Percentiles rank a stretch among this genome's conserved stretches.
phyloP scores from a whole-genome alignment of 2,888 invertebrate genomes.

The Germaria angustata region DNA sequence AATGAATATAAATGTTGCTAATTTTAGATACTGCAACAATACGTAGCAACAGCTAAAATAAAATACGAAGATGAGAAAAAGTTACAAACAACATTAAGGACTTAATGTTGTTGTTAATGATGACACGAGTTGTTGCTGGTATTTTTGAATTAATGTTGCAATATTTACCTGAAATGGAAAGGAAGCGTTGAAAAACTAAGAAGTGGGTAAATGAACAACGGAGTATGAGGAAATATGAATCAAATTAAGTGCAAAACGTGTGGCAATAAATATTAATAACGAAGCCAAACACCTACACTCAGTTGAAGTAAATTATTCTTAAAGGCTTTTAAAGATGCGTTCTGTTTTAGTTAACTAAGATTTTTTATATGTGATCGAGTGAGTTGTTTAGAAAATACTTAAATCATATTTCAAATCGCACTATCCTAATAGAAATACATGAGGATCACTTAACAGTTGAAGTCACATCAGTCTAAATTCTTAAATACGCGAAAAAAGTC shows the following conservation, averaged over 20 bases:
- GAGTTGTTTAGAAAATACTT: too few species aligned
- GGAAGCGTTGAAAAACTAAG: background rate
- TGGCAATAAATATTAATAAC: constrained; percentile 1
- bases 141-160: constrained; percentile 14
- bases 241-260: background rate
- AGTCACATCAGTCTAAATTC: too few species aligned
- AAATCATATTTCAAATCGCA: too few species aligned
- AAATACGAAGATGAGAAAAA: background rate
- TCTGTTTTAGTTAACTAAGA: background rate
- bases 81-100: background rate
- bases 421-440: too few species aligned
- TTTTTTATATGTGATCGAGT: too few species aligned
- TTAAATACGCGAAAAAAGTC: too few species aligned
- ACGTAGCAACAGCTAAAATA: background rate
- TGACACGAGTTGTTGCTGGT: constrained; percentile 8
- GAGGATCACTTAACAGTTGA: too few species aligned
- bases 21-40: background rate
- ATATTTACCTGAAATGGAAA: background rate
- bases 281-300: background rate
- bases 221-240: background rate
- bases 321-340: background rate
- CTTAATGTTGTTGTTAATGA: constrained; percentile 48
- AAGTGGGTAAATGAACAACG: background rate
- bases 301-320: background rate
- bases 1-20: constrained; percentile 57